These are phyloP conservation scores for Caenorhabditis sp. DNA, from an alignment of 2,888 invertebrate species.

Conservation along the genomic window DNA sequence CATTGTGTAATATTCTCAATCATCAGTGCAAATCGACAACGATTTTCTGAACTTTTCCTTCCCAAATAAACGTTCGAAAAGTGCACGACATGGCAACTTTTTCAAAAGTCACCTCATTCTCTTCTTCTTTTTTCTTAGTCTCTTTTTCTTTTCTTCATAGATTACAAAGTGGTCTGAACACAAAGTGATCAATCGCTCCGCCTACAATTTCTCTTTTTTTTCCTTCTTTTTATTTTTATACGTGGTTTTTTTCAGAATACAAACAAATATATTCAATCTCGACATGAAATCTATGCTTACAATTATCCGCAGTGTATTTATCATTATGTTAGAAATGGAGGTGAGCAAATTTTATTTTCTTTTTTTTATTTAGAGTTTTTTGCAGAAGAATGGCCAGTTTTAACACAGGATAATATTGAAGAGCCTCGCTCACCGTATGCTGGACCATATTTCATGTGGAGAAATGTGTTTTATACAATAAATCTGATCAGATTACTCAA, in stretches of 20 bases:
- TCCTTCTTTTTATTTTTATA: background rate
- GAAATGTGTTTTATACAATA: constrained; percentile 96
- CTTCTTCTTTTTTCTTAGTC: background rate
- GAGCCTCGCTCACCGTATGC: constrained; percentile 35
- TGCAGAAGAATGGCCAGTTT: constrained; percentile 66
- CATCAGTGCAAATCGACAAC: too few species aligned
- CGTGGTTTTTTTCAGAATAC: constrained; percentile 37
- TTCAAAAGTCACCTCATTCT: background rate
- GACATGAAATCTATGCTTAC: constrained; percentile 77
- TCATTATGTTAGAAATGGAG: constrained; percentile 62
- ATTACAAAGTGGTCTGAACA: constrained; percentile 1
- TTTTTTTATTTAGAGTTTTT: constrained; percentile 5
- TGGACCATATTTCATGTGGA: constrained; percentile 84
- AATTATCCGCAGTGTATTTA: constrained; percentile 67
- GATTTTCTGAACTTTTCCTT: too few species aligned
- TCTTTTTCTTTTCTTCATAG: background rate
- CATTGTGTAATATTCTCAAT: too few species aligned
- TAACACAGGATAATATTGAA: constrained; percentile 66
- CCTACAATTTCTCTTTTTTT: constrained; percentile 4
- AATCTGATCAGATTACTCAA: constrained; percentile 91
- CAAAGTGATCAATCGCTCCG: constrained; percentile 2
- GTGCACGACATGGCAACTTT: too few species aligned
- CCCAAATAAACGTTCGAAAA: too few species aligned
- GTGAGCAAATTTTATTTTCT: constrained; percentile 28
- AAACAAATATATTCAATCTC: constrained; percentile 80